Evolutionary conservation across 2,113 vertebrate genomes (phyloP), one percentile per base, ranked within the genome.

Genomic region (Struthio camelus): DNA sequence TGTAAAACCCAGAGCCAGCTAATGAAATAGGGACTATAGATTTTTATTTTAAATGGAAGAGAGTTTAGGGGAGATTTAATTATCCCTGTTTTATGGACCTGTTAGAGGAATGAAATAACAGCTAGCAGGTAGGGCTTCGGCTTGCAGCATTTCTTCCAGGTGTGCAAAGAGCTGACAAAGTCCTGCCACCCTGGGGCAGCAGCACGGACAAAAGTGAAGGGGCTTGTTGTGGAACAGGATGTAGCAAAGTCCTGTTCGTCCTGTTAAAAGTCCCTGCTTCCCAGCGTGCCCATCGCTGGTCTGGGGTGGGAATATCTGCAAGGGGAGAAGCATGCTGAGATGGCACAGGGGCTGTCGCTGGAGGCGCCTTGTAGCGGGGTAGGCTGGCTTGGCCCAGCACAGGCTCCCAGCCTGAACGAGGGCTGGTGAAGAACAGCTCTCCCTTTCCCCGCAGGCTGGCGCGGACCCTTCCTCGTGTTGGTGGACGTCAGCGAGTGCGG

Each of bases 1-100:
- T 94, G 92, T 96, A 97, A 96, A 97, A 95, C 67, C 72, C 69
- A 83, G 94, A 96, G 94, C 85, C 67, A 87, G 90, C 90, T 96
- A 95, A 96, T 96, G 94, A 96, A 96, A 95, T 93, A 78, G 94
- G 92, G 79, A 94, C 90, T 96, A 96, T 96, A 64, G 96, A 96
- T 97, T 96, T 97, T 96, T 96, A 88, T 95, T 96, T 94, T 91
- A 96, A 96, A 94, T 94, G 94, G 71, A 93, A 91, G 71, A 80
- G 85, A 95, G 93, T 95, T 96, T 94, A 96, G 94, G 92, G 67
- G 92, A 96, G 87, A 96, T 96, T 97, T 96, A 93, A 96, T 96
- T 96, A 96, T 94, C 92, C 71, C 81, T 90, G 82, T 11, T 96
- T 97, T 94, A 96, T 96, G 87, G 96, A 95, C 92, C 92, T 83